Percentiles rank a stretch among this genome's conserved stretches.
Conservation (phyloP, 1,140 invertebrate genomes). For the Bombus pyrosoma region DNA sequence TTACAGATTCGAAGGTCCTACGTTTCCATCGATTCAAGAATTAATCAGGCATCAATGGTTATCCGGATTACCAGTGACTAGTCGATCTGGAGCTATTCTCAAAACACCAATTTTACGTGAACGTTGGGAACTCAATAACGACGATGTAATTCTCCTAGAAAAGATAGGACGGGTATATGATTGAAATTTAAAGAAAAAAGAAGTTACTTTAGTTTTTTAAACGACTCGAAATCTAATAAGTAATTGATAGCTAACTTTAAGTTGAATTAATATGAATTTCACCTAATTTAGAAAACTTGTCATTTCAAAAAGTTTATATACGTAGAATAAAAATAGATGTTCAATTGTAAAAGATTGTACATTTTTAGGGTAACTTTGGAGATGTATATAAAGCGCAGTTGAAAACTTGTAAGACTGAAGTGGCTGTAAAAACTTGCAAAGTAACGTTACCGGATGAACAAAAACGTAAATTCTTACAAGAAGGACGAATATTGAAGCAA, state of each 20-base stretch:
- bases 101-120: slow-evolving; percentile 94
- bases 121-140: slow-evolving; percentile 98
- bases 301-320: not conserved
- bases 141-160: slow-evolving; percentile 95
- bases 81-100: slow-evolving; percentile 94
- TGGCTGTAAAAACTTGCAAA: slow-evolving; percentile 98
- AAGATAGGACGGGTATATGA: slow-evolving; percentile 94
- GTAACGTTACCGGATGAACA: slow-evolving; percentile 97
- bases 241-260: not conserved
- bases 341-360: not conserved
- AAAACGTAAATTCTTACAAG: slow-evolving; percentile 97
- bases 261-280: not conserved
- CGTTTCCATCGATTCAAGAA: slow-evolving; percentile 95
- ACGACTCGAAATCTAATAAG: not conserved
- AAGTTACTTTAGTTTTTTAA: slow-evolving; percentile 37
- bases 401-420: slow-evolving; percentile 91
- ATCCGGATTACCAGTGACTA: slow-evolving; percentile 93
- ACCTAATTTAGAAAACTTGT: not conserved
- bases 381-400: slow-evolving; percentile 97
- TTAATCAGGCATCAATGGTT: slow-evolving; percentile 94
- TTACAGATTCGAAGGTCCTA: slow-evolving; percentile 96
- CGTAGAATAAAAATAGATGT: not conserved
- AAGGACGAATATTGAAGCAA: slow-evolving; percentile 97
- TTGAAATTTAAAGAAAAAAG: slow-evolving; percentile 66
- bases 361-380: slow-evolving; percentile 95